phyloP scores from a whole-genome alignment of 2,113 vertebrate species.

The Gymnorhina tibicen region DNA sequence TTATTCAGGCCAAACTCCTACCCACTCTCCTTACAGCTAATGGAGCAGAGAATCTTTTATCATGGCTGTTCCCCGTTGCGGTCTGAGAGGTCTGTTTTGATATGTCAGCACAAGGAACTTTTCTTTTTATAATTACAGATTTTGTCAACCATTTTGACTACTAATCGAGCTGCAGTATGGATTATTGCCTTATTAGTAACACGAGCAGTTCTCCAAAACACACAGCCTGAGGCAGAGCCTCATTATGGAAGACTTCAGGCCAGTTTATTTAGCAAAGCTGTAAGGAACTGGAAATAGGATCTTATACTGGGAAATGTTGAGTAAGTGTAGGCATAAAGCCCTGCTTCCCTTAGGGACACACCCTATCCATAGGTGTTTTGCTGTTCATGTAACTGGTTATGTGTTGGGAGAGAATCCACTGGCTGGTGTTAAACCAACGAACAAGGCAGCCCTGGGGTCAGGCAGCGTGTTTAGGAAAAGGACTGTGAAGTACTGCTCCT shows the following conservation, averaged over 20 bases:
- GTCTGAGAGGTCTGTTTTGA: conserved; percentile 4
- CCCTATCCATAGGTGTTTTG: not conserved
- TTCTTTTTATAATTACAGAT: conserved; percentile 24
- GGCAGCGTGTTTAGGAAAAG: not conserved
- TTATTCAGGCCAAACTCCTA: conserved; percentile 36
- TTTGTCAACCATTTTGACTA: conserved; percentile 42
- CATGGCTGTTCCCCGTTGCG: not conserved
- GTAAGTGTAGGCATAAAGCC: not conserved
- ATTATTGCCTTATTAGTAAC: conserved; percentile 44
- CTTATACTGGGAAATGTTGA: not conserved
- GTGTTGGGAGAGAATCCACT: not conserved
- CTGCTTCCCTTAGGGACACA: not conserved
- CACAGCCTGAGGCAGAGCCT: conserved; percentile 26
- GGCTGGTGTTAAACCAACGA: not conserved
- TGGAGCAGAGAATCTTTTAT: not conserved
- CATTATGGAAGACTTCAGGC: not conserved
- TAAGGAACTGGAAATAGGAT: not conserved
- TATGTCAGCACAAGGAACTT: conserved; percentile 25
- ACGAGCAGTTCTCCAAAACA: conserved; percentile 1
- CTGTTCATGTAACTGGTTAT: not conserved
- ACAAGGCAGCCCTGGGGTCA: not conserved
- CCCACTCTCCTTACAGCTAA: not conserved
- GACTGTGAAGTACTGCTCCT: not conserved
- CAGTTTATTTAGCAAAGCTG: conserved; percentile 30
- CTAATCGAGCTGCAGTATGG: conserved; percentile 32